phyloP scores from a whole-genome alignment of 2,888 invertebrate species.

The Pheosia tremula region DNA sequence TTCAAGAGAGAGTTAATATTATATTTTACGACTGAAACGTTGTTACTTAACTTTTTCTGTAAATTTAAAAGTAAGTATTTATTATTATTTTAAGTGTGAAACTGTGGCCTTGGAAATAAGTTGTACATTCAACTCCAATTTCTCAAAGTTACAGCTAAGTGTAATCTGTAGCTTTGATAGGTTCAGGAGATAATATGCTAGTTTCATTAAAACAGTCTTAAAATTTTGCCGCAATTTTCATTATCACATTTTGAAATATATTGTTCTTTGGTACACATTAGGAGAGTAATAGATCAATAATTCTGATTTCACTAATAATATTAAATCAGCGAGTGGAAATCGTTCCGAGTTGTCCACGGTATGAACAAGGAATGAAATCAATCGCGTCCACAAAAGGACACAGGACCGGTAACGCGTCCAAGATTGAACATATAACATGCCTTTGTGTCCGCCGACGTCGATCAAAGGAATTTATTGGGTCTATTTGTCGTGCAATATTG shows the following conservation, averaged over 20 bases:
- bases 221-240: too few species aligned
- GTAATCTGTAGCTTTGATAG: too few species aligned
- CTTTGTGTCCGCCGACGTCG: conserved; percentile 26
- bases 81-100: too few species aligned
- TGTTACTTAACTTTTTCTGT: not conserved
- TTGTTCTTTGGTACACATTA: too few species aligned
- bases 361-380: conserved; percentile 25
- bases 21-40: conserved; percentile 3
- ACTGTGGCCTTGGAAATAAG: not conserved
- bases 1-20: not conserved
- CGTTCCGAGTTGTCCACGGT: not conserved
- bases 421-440: conserved; percentile 36
- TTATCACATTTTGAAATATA: too few species aligned
- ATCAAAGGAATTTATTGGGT: conserved; percentile 23
- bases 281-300: too few species aligned
- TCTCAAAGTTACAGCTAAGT: too few species aligned
- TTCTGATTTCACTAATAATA: too few species aligned
- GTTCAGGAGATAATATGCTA: too few species aligned
- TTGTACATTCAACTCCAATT: not conserved
- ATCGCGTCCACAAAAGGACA: conserved; percentile 29
- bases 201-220: too few species aligned
- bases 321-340: not conserved
- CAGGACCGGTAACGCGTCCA: conserved; percentile 11
- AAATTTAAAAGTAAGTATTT: not conserved
- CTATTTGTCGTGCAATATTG: conserved; percentile 12